Evolutionary conservation across 2,797 vertebrate genomes (phyloP).

Genomic region (Melanotaenia pygmaea): DNA sequence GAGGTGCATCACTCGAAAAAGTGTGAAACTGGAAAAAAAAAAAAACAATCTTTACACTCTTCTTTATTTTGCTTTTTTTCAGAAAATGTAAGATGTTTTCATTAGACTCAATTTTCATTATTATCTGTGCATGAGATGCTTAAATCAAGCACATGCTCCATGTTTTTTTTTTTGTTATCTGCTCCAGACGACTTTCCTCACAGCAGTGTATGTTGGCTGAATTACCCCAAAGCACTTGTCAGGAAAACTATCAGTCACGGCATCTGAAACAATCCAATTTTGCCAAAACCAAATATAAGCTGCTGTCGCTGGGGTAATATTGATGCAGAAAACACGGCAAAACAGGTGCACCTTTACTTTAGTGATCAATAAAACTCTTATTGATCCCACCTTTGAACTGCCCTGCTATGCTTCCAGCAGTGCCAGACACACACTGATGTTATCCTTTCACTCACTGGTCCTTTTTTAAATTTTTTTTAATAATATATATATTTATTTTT

Average conservation of each 20-base stretch:
- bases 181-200: slow-evolving; percentile 35
- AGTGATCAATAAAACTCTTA: slow-evolving; percentile 52
- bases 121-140: slow-evolving; percentile 19
- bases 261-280: slow-evolving; percentile 49
- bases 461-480: not conserved
- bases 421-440: slow-evolving; percentile 59
- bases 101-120: slow-evolving; percentile 7
- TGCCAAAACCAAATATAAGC: slow-evolving; percentile 16
- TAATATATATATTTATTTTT: not conserved
- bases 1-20: slow-evolving; percentile 39
- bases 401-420: slow-evolving; percentile 45
- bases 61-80: not conserved
- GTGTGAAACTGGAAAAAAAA: not conserved
- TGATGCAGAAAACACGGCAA: slow-evolving; percentile 37
- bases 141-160: slow-evolving; percentile 20
- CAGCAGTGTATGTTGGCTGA: slow-evolving; percentile 21
- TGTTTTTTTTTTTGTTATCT: slow-evolving; percentile 40
- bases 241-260: slow-evolving; percentile 33
- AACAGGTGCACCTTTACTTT: slow-evolving; percentile 60
- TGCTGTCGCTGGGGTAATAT: slow-evolving; percentile 15
- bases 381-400: slow-evolving; percentile 63
- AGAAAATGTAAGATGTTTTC: slow-evolving; percentile 2
- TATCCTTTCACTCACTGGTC: slow-evolving; percentile 56
- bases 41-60: not conserved
- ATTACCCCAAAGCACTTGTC: slow-evolving; percentile 31